These are phyloP conservation scores for Rhopalosiphum padi DNA, from an alignment of 1,140 invertebrate genomes.

Conservation along the genomic window DNA sequence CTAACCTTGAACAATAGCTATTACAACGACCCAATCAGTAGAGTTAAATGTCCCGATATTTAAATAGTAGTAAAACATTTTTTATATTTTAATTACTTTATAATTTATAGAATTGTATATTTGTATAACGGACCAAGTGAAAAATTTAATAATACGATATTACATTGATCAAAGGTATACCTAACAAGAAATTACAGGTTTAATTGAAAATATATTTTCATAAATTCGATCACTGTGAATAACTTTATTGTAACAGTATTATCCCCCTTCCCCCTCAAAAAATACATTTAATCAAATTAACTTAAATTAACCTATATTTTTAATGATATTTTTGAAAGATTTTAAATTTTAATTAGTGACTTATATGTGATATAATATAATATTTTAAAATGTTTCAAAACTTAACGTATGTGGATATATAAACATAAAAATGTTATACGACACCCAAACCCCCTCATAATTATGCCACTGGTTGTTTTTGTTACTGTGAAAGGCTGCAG, in stretches of 20 bases:
- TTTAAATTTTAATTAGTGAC: background rate
- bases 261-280: background rate
- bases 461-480: background rate
- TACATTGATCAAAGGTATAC: background rate
- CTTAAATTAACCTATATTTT: background rate
- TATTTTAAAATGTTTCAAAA: background rate
- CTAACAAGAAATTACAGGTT: background rate
- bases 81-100: slow-evolving; percentile 3
- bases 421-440: no score
- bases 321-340: no score
- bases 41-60: background rate
- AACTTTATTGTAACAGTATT: background rate
- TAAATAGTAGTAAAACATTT: slow-evolving; percentile 3
- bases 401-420: background rate
- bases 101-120: background rate
- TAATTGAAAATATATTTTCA: background rate
- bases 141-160: background rate
- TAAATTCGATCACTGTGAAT: background rate
- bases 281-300: background rate
- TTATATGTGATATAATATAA: background rate
- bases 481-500: background rate
- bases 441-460: no score
- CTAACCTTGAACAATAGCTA: slow-evolving; percentile 25
- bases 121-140: background rate
- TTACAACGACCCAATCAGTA: background rate